Base-by-base conservation (phyloP, 1,140 invertebrate species). In the Drosophila pallidifrons region DNA sequence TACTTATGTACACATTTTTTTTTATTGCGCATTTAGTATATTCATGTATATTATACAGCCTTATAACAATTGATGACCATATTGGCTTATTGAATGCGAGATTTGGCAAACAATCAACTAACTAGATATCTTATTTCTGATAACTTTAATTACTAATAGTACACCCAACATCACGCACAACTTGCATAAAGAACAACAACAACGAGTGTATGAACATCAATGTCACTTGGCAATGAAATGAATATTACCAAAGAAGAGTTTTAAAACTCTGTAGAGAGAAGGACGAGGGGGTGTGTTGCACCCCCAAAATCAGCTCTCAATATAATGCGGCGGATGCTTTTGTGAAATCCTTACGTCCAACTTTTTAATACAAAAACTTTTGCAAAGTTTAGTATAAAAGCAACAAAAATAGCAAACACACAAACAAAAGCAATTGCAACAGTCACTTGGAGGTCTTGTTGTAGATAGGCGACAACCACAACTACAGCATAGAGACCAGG, bases 361-460 rank as follows among this genome's bases (percentile, higher is more conserved):
- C 85, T 88, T 88, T 88, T 88, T 88, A 88, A 88, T 88, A 88
- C 85, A 86, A 88, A 88, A 88, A 88, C 85, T 88, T 88, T 88
- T 76, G 67, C 81, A 49, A 54, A 89, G 77, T 80, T 89, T 79
- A 78, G 81, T 69, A 88, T 85, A 55, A 87, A 82, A 79, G 79
- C 82, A 79, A 71, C 65, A 72, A 45, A 74, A 74, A 52, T 76
- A 68, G 35, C 59, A 77, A 81, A 63, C 61, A 76, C 52, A 73
- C 80, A 75, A 79, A 74, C 75, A 71, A 76, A 86, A 86, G 82
- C 82, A 87, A 88, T 87, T 87, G 82, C 82, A 87, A 87, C 83
- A 87, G 83, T 87, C 83, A 88, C 82, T 87, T 87, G 83, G 79
- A 82, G 83, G 79, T 88, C 76, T 87, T 87, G 83, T 87, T 87